A percentile compares a stretch with the other conserved stretches of the same genome.
Evolutionary conservation across 2,888 invertebrate species (phyloP).

Genomic region (Lottia scabra): DNA sequence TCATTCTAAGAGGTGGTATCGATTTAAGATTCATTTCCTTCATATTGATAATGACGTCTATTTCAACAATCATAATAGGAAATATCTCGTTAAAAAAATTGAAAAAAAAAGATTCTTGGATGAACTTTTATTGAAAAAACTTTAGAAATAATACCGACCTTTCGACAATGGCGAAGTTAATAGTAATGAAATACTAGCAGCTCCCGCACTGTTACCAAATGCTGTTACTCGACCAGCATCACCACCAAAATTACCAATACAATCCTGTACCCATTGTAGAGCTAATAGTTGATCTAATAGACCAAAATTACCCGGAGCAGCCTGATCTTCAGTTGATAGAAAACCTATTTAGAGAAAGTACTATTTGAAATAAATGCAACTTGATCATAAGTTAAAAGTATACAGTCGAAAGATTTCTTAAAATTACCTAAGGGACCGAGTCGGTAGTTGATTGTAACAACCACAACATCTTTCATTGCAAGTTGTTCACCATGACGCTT

Average conservation of each 20-base stretch:
- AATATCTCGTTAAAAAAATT: no score
- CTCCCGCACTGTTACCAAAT: neutral
- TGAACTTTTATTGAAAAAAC: no score
- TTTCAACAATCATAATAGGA: no score
- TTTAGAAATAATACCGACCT: neutral
- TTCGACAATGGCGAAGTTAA: neutral
- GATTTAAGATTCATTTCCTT: no score
- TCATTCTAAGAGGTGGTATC: no score
- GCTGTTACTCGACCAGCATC: neutral
- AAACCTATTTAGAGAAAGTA: no score
- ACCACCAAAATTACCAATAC: neutral
- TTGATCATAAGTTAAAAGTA: no score
- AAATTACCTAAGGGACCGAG: neutral
- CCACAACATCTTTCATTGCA: neutral
- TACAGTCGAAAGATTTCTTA: no score
- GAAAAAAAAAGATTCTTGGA: no score
- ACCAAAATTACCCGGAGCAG: neutral
- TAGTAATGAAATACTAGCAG: neutral
- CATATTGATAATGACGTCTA: no score
- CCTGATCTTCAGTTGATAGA: neutral
- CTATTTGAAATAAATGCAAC: no score
- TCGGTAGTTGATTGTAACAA: neutral
- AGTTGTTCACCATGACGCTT: neutral
- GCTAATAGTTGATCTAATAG: neutral
- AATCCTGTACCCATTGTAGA: conserved; percentile 1